Conservation (phyloP, 1,140 invertebrate genomes). For the Microplitis mediator region DNA sequence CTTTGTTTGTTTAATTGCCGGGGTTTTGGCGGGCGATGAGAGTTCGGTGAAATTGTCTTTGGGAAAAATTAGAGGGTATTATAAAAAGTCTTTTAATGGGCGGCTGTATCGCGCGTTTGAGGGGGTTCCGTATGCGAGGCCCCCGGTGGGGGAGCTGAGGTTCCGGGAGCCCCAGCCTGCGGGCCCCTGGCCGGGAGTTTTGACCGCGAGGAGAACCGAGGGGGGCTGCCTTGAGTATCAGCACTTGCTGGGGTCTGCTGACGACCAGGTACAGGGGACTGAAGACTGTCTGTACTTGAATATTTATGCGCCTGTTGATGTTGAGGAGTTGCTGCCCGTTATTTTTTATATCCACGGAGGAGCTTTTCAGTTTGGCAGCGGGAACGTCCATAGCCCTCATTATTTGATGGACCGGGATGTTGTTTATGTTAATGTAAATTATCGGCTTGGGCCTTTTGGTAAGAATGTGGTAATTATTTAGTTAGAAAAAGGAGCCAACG, state of each 20-base stretch:
- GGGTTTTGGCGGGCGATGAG: no score
- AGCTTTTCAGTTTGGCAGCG: conserved; percentile 47
- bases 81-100: no score
- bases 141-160: no score
- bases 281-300: conserved; percentile 70
- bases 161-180: conserved; percentile 42
- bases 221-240: conserved; percentile 54
- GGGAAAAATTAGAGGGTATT: no score
- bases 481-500: no score
- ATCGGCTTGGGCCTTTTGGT: conserved; percentile 68
- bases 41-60: no score
- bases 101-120: no score
- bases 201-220: conserved; percentile 52
- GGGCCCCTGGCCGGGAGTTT: conserved; percentile 54
- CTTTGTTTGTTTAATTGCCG: no score
- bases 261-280: conserved; percentile 45
- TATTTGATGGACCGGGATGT: conserved; percentile 69
- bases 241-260: conserved; percentile 34
- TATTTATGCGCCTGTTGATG: conserved; percentile 61
- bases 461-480: neutral
- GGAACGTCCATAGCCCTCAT: conserved; percentile 53
- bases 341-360: conserved; percentile 56
- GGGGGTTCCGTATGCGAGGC: no score
- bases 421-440: conserved; percentile 70
- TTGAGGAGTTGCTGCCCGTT: conserved; percentile 42